Evolutionary conservation across 2,888 invertebrate genomes (phyloP), one percentile per base, ranked within the genome.

Genomic region (Latrodectus hesperus): DNA sequence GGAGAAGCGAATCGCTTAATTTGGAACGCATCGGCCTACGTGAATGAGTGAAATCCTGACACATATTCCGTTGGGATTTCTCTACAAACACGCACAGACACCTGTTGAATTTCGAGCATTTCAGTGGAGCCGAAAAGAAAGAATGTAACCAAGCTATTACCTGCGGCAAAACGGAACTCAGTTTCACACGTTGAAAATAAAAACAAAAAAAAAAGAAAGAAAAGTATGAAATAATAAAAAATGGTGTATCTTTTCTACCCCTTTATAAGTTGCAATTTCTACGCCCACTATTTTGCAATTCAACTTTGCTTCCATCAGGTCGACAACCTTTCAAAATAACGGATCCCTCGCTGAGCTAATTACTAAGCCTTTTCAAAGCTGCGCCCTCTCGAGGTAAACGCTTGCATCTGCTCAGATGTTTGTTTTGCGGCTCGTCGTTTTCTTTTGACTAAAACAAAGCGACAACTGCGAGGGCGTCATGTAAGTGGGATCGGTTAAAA

Each of bases 281-380:
- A 84, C 84, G 73, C 84, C 84, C 84, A 84, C 84, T 55, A 77
- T 78, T 84, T 84, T 84, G 77, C 53, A 84, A 84, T 77, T 78
- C 78, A 38, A 38, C 38, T 38, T 38, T 38, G 38, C 2, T 38
- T 38, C 38, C 6, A 38, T 14, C 38, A 49, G 84, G 84, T 84
- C 84, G 72, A 60, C 68, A 78, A 84, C 84, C 77, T 67, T 70
- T 11, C 9, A 12, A 17, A 17, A 51, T 22, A 52, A 77, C 67
- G 10, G n/a, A 77, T 52, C n/a, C 38, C 49, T 22, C 16, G 55
- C 55, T 55, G 60, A 16, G 12, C 60, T 60, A 12, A 60, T 60
- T 60, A 38, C 22, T 16, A 22, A 49, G 38, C 53, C 17, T 53
- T 73, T 81, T 60, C 68, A 49, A 22, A 11, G 51, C 49, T 38